Evolutionary conservation across 2,888 invertebrate genomes (phyloP), one percentile per base, ranked within the genome.

Genomic region (Caenorhabditis doughertyi): DNA sequence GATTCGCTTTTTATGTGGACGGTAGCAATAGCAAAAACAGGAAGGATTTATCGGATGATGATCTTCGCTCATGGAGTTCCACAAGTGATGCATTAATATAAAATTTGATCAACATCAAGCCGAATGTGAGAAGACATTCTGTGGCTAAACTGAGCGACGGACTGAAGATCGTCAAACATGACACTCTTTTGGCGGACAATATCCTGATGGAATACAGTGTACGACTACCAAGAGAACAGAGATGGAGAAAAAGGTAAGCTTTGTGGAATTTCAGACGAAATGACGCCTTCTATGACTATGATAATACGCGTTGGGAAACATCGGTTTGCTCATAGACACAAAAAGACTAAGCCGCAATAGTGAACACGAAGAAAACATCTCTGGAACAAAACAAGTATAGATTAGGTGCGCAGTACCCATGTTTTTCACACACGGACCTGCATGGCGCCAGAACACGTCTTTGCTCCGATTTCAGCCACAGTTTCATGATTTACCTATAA

Each of bases 161-260:
- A 9, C 47, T 86, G 8, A 64, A 67, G 8, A 67, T 68, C 4
- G 65, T 81, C 4, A 85, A 85, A 56, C 76, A 71, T 2, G 85
- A 85, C 47, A 81, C 84, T 16, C 55, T 77, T 8, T 21, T 74
- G 0, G 84, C 85, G 0, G 85, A 83, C 18, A 71, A 82, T 47
- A 81, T 85, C 53, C 56, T 88, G 21, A 87, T 85, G n/a, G 87
- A 87, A 23, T 88, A 88, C 74, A 85, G 81, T 18, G 88, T 87
- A 0, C 76, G 87, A 55, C 74, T 88, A 11, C 88, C 88, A 9
- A 35, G 88, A 49, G 82, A 82, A 35, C 73, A 71, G n/a, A 44
- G 88, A 55, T 74, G 87, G 42, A 73, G 85, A 51, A 88, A 70
- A 87, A 77, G 55, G 74, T 65, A 35, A 11, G 27, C 3, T 7